These are phyloP conservation scores for Hylaeus volcanicus DNA, from an alignment of 1,140 invertebrate species.

Conservation along the genomic window DNA sequence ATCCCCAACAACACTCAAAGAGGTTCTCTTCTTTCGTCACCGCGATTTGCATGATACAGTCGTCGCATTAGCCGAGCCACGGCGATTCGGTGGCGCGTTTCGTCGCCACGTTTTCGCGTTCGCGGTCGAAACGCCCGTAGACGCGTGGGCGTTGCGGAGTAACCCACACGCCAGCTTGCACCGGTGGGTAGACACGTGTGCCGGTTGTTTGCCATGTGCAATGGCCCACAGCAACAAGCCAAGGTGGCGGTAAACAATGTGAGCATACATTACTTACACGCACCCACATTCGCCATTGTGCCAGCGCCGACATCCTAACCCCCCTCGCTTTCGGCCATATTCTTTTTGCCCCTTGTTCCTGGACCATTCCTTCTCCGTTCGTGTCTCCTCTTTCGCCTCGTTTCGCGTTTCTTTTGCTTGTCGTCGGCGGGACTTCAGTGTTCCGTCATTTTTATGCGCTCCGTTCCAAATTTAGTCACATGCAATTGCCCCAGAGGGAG, in stretches of 20 bases:
- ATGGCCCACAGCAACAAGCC: constrained; percentile 60
- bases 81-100: constrained; percentile 14
- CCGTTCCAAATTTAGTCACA: neutral
- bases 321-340: neutral
- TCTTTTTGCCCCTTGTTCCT: neutral
- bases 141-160: constrained; percentile 32
- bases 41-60: constrained; percentile 51
- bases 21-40: constrained; percentile 37
- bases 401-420: neutral
- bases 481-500: neutral
- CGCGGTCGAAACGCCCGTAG: constrained; percentile 16
- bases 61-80: constrained; percentile 26
- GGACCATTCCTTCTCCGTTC: neutral
- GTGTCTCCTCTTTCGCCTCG: neutral
- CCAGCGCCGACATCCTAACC: constrained; percentile 29
- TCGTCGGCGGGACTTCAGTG: neutral
- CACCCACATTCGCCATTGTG: constrained; percentile 62
- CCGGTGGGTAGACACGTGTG: constrained; percentile 48
- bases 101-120: constrained; percentile 29
- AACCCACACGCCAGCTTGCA: constrained; percentile 9
- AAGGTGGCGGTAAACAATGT: constrained; percentile 71
- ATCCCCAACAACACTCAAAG: neutral
- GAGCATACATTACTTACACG: constrained; percentile 68
- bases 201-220: constrained; percentile 50
- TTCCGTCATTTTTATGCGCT: neutral